Evolutionary conservation across 2,113 vertebrate species (phyloP).

Genomic region (Fukomys damarensis): DNA sequence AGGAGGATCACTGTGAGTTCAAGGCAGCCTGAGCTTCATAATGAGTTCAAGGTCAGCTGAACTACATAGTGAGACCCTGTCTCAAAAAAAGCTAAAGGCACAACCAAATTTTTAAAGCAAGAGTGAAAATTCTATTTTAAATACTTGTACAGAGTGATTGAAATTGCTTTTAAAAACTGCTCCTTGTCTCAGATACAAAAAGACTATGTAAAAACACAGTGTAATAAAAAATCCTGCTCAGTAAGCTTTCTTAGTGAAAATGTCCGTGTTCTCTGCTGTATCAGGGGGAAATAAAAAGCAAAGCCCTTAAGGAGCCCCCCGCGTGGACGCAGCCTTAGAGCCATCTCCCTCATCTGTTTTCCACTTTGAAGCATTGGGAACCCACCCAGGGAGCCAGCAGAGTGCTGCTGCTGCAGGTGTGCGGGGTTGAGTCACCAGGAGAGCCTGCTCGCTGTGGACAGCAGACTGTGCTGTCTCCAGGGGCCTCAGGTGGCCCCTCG

Average conservation of each 20-base stretch:
- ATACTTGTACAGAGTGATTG: background rate
- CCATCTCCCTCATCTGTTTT: background rate
- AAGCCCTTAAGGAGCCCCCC: background rate
- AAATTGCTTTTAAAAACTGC: constrained; percentile 12
- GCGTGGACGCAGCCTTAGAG: background rate
- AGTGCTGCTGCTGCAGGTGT: background rate
- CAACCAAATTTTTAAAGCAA: constrained; percentile 19
- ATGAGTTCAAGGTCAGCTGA: too few species aligned
- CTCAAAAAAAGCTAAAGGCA: background rate
- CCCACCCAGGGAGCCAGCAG: background rate
- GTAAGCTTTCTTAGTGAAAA: constrained; percentile 47
- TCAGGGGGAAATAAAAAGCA: background rate
- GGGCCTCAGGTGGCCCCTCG: background rate
- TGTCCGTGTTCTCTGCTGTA: background rate
- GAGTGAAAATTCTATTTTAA: constrained; percentile 51
- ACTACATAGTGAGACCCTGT: too few species aligned
- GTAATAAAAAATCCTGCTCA: constrained; percentile 23
- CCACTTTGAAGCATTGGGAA: background rate
- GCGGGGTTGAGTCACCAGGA: background rate
- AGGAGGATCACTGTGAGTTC: too few species aligned
- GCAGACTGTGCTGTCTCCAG: background rate
- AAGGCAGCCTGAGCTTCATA: too few species aligned
- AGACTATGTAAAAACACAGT: constrained; percentile 31
- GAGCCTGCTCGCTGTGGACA: background rate
- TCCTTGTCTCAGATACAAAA: background rate